phyloP scores from a whole-genome alignment of 1,140 invertebrate genomes.

The Gonioctena quinquepunctata region DNA sequence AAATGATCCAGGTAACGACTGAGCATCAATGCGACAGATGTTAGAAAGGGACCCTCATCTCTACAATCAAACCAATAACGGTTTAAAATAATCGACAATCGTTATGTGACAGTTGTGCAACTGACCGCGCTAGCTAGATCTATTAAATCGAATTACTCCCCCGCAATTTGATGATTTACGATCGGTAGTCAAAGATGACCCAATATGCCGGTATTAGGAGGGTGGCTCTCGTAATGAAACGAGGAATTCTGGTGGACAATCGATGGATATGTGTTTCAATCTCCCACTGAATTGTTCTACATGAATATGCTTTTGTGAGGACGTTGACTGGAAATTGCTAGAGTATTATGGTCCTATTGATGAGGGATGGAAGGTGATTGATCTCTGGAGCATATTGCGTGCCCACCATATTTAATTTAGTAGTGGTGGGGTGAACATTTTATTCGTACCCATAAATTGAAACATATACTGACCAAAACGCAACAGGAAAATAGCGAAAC shows the following conservation, averaged over 20 bases:
- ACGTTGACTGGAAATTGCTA: neutral
- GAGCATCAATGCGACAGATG: constrained; percentile 22
- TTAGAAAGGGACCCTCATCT: constrained; percentile 6
- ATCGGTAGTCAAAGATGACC: constrained; percentile 17
- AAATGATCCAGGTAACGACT: constrained; percentile 1
- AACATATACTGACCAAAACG: too few relatives aligned
- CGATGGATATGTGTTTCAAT: constrained; percentile 11
- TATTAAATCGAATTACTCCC: constrained; percentile 27
- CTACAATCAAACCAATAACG: neutral
- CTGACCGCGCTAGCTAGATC: constrained; percentile 23
- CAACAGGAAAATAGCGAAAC: too few relatives aligned
- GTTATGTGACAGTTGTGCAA: constrained; percentile 38
- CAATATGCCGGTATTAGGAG: constrained; percentile 17
- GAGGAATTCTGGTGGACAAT: constrained; percentile 8
- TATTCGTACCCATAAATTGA: too few relatives aligned
- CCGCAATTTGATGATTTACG: constrained; percentile 32
- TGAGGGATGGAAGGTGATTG: too few relatives aligned
- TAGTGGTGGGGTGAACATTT: too few relatives aligned
- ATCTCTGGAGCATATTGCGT: too few relatives aligned
- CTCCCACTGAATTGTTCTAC: constrained; percentile 3
- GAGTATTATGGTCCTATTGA: neutral
- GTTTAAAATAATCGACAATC: constrained; percentile 22
- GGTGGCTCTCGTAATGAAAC: constrained; percentile 4
- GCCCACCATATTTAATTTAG: too few relatives aligned
- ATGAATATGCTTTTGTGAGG: constrained; percentile 15